Evolutionary conservation across 2,888 invertebrate species (phyloP), one percentile per base, ranked within the genome.

Genomic region (Hoplodrina ambigua): DNA sequence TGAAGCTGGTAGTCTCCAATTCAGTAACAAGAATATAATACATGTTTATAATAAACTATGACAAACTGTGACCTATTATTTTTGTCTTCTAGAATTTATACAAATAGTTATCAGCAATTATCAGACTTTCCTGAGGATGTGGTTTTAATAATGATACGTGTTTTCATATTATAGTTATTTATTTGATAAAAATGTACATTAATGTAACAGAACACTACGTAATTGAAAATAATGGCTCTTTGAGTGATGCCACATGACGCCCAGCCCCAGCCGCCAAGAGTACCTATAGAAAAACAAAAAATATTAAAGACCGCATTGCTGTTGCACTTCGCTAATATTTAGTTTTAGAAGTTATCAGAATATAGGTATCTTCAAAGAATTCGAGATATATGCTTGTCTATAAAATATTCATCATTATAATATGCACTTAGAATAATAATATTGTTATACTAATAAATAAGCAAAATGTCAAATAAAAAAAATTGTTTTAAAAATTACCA

Each of bases 361-460:
- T 67, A n/a, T 19, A 56, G 25, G 41, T 83, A 72, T 93, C 92
- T 91, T 90, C 93, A 93, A 90, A 79, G 76, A 66, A 75, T 86
- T 90, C 88, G 76, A 92, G 93, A 90, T 93, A 93, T 93, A 93
- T 93, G 92, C 93, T 93, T 93, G 93, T 93, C 93, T 78, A 83
- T 70, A 66, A 66, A 77, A 44, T 72, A 76, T 80, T 90, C 90
- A 90, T 91, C 88, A 90, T 84, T 56, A 25, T 65, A 62, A 5
- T 10, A 15, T 15, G 4, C 11, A 13, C 11, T 15, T 2, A 11
- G 15, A 15, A 11, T 15, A 44, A 15, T 15, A 15, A 4, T 44
- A 10, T 44, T 11, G 11, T 41, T 41, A 7, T 41, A 44, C 44
- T 4, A 25, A 11, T 91, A 91, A 91, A 90, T 90, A 83, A 88